Percentiles rank a stretch among this genome's conserved stretches.
These are phyloP conservation scores for Lampropteryx suffumata DNA, from an alignment of 2,888 invertebrate genomes.

Conservation along the genomic window DNA sequence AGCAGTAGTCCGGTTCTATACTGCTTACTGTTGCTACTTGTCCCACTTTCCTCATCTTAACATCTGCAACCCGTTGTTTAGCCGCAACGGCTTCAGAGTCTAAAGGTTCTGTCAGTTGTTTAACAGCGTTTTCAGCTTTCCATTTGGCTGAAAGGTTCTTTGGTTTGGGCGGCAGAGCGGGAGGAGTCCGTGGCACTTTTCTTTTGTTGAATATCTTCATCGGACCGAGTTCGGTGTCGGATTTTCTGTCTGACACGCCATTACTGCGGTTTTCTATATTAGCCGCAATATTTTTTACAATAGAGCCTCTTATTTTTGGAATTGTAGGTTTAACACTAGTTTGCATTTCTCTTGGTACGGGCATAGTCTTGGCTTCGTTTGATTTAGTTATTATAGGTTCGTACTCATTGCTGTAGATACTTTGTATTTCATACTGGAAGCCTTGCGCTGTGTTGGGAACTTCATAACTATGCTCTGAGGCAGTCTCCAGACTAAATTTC, in stretches of 20 bases:
- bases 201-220: constrained; percentile 78
- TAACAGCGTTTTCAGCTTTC: constrained; percentile 80
- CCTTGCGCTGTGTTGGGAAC: constrained; percentile 82
- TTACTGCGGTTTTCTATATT: constrained; percentile 74
- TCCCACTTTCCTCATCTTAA: constrained; percentile 79
- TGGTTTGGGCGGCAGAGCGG: constrained; percentile 91
- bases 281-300: constrained; percentile 78
- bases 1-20: constrained; percentile 89
- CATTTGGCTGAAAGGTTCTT: constrained; percentile 87
- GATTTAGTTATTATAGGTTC: constrained; percentile 86
- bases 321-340: constrained; percentile 55
- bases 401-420: constrained; percentile 89
- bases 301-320: constrained; percentile 76
- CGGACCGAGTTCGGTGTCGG: constrained; percentile 64
- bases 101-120: constrained; percentile 68
- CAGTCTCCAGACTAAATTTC: constrained; percentile 78
- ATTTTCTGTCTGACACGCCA: constrained; percentile 68
- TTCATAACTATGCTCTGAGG: constrained; percentile 84
- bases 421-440: constrained; percentile 82
- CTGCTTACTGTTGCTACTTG: constrained; percentile 75
- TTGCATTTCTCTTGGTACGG: constrained; percentile 55
- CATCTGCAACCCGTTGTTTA: constrained; percentile 83
- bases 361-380: constrained; percentile 58
- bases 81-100: constrained; percentile 83
- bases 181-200: constrained; percentile 86